These are phyloP conservation scores for Pantherophis alleghaniensis DNA, from an alignment of 2,797 vertebrate genomes.

Conservation along the genomic window DNA sequence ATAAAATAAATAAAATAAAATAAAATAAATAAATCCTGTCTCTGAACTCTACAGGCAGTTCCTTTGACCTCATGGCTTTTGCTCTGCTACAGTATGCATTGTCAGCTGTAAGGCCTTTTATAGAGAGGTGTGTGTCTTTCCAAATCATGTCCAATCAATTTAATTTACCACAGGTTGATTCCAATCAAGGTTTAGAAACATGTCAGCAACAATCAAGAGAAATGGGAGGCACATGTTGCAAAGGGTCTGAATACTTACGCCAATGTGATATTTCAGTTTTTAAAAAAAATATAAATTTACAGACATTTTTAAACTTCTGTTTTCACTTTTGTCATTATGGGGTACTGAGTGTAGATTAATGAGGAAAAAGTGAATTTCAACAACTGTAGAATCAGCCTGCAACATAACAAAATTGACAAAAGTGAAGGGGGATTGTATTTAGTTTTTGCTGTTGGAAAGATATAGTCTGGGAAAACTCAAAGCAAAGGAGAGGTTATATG, in stretches of 20 bases:
- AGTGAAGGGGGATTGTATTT: not conserved
- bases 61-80: too few species aligned
- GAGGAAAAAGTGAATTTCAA: not conserved
- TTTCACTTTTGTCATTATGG: too few species aligned
- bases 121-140: too few species aligned
- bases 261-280: not conserved
- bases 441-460: not conserved
- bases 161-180: not conserved
- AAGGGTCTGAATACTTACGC: not conserved
- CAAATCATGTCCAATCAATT: too few species aligned
- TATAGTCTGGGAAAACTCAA: not conserved
- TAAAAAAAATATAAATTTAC: too few species aligned
- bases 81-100: too few species aligned
- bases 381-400: not conserved
- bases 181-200: too few species aligned
- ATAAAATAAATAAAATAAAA: too few species aligned
- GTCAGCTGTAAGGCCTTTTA: too few species aligned
- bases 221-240: not conserved
- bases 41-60: too few species aligned
- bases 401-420: not conserved
- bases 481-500: not conserved
- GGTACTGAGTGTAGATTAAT: too few species aligned
- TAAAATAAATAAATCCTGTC: not conserved
- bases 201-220: not conserved
- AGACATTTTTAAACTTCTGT: too few species aligned